A percentile compares a stretch with the other conserved stretches of the same genome.
Conservation (phyloP, 1,140 invertebrate species). For the Luehdorfia chinensis region DNA sequence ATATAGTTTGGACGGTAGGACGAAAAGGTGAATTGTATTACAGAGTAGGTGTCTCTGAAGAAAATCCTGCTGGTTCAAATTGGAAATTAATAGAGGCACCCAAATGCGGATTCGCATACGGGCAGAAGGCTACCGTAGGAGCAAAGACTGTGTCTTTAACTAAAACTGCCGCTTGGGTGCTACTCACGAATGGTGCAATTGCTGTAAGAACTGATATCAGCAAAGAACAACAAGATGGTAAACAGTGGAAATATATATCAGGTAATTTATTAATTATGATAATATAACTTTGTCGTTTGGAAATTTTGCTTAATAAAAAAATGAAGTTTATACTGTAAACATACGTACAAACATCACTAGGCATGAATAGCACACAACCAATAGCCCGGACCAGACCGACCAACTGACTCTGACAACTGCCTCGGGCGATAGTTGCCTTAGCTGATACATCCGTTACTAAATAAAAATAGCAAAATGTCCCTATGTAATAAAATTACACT, state of each 20-base stretch:
- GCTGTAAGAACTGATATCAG: slow-evolving; percentile 59
- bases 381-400: too few species aligned
- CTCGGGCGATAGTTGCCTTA: too few species aligned
- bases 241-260: slow-evolving; percentile 67
- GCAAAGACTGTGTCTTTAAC: slow-evolving; percentile 55
- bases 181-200: slow-evolving; percentile 55
- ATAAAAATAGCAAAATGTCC: too few species aligned
- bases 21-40: slow-evolving; percentile 90
- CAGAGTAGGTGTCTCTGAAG: slow-evolving; percentile 81
- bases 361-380: too few species aligned
- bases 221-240: slow-evolving; percentile 44
- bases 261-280: slow-evolving; percentile 39
- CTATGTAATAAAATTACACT: too few species aligned
- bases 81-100: slow-evolving; percentile 67
- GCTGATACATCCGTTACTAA: too few species aligned
- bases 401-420: too few species aligned
- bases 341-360: too few species aligned
- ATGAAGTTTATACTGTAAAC: too few species aligned
- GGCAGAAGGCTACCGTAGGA: slow-evolving; percentile 41
- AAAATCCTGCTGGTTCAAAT: slow-evolving; percentile 77
- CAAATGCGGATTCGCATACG: slow-evolving; percentile 41
- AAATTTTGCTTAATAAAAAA: too few species aligned
- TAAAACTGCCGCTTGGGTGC: slow-evolving; percentile 51
- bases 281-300: background rate
- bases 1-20: slow-evolving; percentile 91